A percentile compares a stretch with the other conserved stretches of the same genome.
These are phyloP conservation scores for Aricia artaxerxes DNA, from an alignment of 2,888 invertebrate genomes.

Conservation along the genomic window DNA sequence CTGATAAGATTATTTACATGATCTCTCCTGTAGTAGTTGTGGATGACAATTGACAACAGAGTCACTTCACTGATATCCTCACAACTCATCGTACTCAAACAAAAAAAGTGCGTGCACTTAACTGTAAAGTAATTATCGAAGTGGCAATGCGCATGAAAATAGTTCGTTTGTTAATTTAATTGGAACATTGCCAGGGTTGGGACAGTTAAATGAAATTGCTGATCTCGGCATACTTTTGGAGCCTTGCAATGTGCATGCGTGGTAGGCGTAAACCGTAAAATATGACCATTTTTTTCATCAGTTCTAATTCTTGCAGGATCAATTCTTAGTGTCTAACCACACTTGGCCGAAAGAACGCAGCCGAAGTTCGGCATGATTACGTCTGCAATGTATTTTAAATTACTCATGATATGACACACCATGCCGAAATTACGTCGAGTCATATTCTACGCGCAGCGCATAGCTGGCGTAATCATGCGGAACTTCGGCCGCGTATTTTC, in stretches of 20 bases:
- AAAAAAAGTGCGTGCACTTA: slow-evolving; percentile 8
- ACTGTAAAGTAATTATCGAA: neutral
- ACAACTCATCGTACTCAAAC: slow-evolving; percentile 12
- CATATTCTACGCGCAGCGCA: no score
- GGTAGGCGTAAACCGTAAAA: neutral
- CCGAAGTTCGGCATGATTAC: no score
- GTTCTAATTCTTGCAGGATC: no score
- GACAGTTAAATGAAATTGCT: neutral
- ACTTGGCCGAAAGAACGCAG: no score
- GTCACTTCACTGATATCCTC: slow-evolving; percentile 23
- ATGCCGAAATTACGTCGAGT: no score
- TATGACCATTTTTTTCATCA: neutral
- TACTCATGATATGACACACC: no score
- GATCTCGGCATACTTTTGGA: neutral
- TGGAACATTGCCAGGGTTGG: slow-evolving; percentile 6
- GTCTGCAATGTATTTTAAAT: no score
- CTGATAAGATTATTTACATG: slow-evolving; percentile 21
- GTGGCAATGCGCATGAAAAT: neutral
- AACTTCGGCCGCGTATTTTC: no score
- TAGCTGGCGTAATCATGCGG: no score
- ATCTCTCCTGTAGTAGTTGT: slow-evolving; percentile 23
- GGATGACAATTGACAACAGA: slow-evolving; percentile 14
- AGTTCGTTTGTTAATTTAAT: neutral
- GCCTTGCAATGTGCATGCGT: neutral
- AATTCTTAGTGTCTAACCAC: no score